Evolutionary conservation across 2,888 invertebrate species (phyloP), one percentile per base, ranked within the genome.

Genomic region (Sarcophaga variegata): DNA sequence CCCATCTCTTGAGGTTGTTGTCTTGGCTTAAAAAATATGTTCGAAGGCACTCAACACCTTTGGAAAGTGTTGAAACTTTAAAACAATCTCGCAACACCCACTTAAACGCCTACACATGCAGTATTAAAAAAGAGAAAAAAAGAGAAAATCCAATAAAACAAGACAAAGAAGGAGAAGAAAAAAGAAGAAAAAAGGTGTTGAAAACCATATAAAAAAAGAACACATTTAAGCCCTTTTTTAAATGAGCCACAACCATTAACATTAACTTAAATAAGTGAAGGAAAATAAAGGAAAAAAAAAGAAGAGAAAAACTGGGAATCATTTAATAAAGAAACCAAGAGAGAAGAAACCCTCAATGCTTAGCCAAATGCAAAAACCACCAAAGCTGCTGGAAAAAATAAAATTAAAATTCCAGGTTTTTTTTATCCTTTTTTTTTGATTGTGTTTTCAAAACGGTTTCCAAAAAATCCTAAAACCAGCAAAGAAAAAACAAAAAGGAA

Each of bases 301-400:
- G 59, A 70, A 77, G 77, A 71, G 77, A 79, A 79, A 64, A 27
- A 72, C 77, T 66, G 77, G 59, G 45, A 74, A 85, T 71, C 45
- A n/a, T 70, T 77, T 79, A 74, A 85, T 83, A 81, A 87, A 78
- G 64, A 84, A 69, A 81, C 63, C n/a, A 37, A 17, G 27, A 69
- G 59, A 72, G 47, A 47, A 69, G 37, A 83, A 78, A 62, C 62
- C 74, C 90, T 89, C 88, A 87, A 90, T 91, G 91, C 90, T 90
- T 88, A 91, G 89, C 92, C 92, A 90, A 91, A 92, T 91, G 90
- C 89, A 87, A 90, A 92, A 92, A 91, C 92, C 92, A 89, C 91
- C 90, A 89, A 89, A 14, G 12, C 81, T 77, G 77, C 72, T 54
- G 4, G 17, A 71, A 54, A 20, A 63, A 22, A 78, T 76, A 20